Evolutionary conservation across 2,888 invertebrate genomes (phyloP).

Genomic region (Beris morrisii): DNA sequence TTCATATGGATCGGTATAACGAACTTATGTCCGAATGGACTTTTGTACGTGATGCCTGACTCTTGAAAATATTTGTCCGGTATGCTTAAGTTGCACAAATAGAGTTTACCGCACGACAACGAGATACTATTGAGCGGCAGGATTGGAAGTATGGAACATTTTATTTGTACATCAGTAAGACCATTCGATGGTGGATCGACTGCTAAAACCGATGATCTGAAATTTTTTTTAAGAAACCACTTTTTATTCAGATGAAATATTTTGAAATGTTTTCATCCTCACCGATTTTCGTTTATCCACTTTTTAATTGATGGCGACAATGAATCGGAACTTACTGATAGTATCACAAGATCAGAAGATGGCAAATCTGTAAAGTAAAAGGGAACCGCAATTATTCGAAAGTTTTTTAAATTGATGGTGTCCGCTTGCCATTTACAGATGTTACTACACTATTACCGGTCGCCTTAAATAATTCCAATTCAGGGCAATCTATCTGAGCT

Average conservation of each 20-base stretch:
- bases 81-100: constrained; percentile 82
- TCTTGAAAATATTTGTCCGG: constrained; percentile 76
- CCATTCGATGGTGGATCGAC: constrained; percentile 75
- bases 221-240: constrained; percentile 8
- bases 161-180: constrained; percentile 62
- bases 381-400: background rate
- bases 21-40: constrained; percentile 83
- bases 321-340: constrained; percentile 50
- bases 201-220: constrained; percentile 69
- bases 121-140: constrained; percentile 68
- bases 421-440: constrained; percentile 54
- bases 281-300: constrained; percentile 70
- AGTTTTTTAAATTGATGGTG: background rate
- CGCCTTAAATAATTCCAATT: constrained; percentile 68
- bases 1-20: constrained; percentile 71
- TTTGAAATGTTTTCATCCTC: constrained; percentile 2
- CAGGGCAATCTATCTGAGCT: constrained; percentile 59
- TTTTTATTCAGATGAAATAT: background rate
- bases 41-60: constrained; percentile 75
- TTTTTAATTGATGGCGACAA: constrained; percentile 60
- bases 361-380: constrained; percentile 49
- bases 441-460: constrained; percentile 64
- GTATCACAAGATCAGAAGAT: constrained; percentile 56
- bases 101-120: constrained; percentile 69
- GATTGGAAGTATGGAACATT: constrained; percentile 71